phyloP scores from a whole-genome alignment of 2,113 vertebrate genomes.

The Seriola aureovittata region DNA sequence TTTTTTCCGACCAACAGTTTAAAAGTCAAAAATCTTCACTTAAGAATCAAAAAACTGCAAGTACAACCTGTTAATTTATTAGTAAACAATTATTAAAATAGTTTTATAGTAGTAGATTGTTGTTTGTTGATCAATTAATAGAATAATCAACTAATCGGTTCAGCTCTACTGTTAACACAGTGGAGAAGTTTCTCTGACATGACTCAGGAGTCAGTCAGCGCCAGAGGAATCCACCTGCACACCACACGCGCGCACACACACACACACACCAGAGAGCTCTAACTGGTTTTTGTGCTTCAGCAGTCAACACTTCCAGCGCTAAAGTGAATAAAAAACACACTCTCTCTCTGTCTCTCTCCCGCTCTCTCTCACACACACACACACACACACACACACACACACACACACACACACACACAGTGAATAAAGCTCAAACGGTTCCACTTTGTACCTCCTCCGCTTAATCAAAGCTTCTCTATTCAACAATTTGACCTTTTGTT shows the following conservation, averaged over 20 bases:
- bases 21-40: no score
- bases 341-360: no score
- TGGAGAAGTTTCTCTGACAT: conserved; percentile 26
- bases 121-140: background rate
- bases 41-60: background rate
- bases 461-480: conserved; percentile 99
- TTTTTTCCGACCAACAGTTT: background rate
- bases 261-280: conserved; percentile 85
- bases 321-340: conserved; percentile 86
- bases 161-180: conserved; percentile 16
- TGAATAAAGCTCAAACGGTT: conserved; percentile 81
- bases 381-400: conserved; percentile 5
- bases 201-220: conserved; percentile 30
- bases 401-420: conserved; percentile 45
- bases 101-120: background rate
- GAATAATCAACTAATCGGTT: background rate
- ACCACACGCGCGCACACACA: conserved; percentile 19
- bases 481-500: conserved; percentile 99
- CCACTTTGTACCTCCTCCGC: conserved; percentile 99
- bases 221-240: conserved; percentile 64
- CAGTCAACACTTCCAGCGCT: conserved; percentile 94
- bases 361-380: background rate
- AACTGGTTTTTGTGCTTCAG: conserved; percentile 91
- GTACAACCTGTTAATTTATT: background rate
- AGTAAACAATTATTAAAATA: no score